Base-by-base conservation (phyloP, 2,113 vertebrate species). In the Lepidiolamprologus cunningtoni region DNA sequence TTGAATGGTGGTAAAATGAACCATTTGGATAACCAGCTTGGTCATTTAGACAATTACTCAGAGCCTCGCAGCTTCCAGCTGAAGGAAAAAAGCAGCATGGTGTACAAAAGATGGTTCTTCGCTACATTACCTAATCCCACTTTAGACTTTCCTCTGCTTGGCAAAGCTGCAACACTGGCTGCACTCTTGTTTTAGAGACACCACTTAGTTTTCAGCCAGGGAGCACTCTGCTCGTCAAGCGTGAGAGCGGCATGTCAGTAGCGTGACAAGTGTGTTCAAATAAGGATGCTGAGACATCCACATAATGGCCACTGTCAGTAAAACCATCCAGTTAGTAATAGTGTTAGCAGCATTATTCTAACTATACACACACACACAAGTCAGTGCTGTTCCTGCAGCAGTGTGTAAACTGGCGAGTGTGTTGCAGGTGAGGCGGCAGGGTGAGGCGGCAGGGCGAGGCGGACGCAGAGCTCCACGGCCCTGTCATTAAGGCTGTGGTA, bases 361-460 rank as follows among this genome's bases (percentile, higher is more conserved):
- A 91, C 88, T 87, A 91, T 63, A 90, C 17, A 94, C 84, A 93
- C 88, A 89, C 61, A 89, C 17, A 88, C 61, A 89, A 82, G 71
- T 37, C 80, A 82, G 87, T 79, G 63, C 87, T 54, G 84, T 89
- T 87, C 88, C 85, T 90, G 89, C 57, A 82, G 87, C 88, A 90
- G 90, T 78, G 89, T 86, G 93, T 89, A 93, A 93, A 92, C 89
- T 86, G 91, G 86, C 80, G 93, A 94, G 93, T 89, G 91, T 92
- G 90, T 86, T 92, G 93, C 95, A 96, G 95, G 95, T 96, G 95
- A 96, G 94, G 93, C 91, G 80, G 92, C 88, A 94, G 95, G 95
- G 95, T 93, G 92, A 94, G 95, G 95, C 91, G 80, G 92, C 88
- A 94, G 95, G 95, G 95, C 94, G 92, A 94, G 95, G 95, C 95